phyloP scores from a whole-genome alignment of 2,888 invertebrate genomes.

The Gastrophysa polygoni region DNA sequence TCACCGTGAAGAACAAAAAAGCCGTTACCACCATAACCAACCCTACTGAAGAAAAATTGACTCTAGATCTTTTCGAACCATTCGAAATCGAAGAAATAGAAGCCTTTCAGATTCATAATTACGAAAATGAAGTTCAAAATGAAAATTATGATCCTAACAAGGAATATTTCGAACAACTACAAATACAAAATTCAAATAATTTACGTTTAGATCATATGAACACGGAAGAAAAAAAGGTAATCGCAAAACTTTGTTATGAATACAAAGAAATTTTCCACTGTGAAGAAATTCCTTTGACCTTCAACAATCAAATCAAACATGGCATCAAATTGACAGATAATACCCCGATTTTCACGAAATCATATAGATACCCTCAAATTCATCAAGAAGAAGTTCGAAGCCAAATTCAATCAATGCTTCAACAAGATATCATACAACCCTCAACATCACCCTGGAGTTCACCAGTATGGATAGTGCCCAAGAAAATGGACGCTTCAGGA shows the following conservation, averaged over 20 bases:
- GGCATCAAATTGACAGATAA: background rate
- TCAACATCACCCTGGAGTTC: constrained; percentile 17
- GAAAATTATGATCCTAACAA: no score
- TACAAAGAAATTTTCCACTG: background rate
- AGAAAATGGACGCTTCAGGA: constrained; percentile 22
- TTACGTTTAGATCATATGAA: background rate
- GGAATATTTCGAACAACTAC: no score
- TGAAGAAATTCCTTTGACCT: background rate
- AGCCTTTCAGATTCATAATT: no score
- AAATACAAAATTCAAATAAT: background rate
- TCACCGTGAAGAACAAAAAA: no score
- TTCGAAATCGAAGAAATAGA: no score
- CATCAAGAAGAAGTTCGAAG: background rate
- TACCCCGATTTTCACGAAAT: background rate
- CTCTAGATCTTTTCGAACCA: no score
- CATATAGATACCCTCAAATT: constrained; percentile 1
- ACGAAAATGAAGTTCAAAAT: no score
- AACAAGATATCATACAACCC: constrained; percentile 19
- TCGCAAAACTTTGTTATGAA: background rate
- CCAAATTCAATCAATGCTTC: constrained; percentile 15
- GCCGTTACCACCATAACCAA: no score
- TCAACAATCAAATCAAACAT: background rate
- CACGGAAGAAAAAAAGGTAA: background rate
- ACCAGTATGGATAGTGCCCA: constrained; percentile 25
- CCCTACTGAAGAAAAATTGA: no score